Evolutionary conservation across 2,888 invertebrate species (phyloP).

Genomic region (Callyntrura guangdongensis): DNA sequence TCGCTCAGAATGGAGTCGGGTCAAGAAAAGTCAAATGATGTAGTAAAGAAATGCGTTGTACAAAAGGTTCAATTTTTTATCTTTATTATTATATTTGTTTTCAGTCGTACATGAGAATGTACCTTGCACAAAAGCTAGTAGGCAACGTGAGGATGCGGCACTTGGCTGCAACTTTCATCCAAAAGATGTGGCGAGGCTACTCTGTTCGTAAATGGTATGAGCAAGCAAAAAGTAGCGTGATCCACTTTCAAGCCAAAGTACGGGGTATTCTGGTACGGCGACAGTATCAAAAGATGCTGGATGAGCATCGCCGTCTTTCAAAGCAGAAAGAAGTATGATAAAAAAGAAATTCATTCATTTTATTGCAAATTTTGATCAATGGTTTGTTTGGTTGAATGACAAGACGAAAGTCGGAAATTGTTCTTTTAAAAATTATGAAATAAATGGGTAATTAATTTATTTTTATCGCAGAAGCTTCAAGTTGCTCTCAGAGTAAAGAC

Average conservation of each 20-base stretch:
- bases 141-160: slow-evolving; percentile 85
- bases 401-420: too few relatives aligned
- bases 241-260: slow-evolving; percentile 91
- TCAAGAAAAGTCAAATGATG: slow-evolving; percentile 34
- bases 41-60: slow-evolving; percentile 14
- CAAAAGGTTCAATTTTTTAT: neutral
- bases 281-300: slow-evolving; percentile 87
- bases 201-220: slow-evolving; percentile 90
- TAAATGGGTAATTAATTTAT: slow-evolving; percentile 1
- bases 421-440: neutral
- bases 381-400: neutral
- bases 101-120: slow-evolving; percentile 90
- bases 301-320: slow-evolving; percentile 82
- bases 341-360: neutral
- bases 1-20: slow-evolving; percentile 29
- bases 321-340: slow-evolving; percentile 80
- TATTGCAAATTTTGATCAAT: neutral
- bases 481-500: slow-evolving; percentile 77
- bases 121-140: slow-evolving; percentile 88
- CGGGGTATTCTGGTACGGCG: slow-evolving; percentile 90
- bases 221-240: slow-evolving; percentile 88
- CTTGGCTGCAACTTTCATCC: slow-evolving; percentile 89
- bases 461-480: slow-evolving; percentile 78
- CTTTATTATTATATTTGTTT: slow-evolving; percentile 53
- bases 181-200: slow-evolving; percentile 92